Base-by-base conservation (phyloP, 2,888 invertebrate genomes). In the Agonopterix arenella region DNA sequence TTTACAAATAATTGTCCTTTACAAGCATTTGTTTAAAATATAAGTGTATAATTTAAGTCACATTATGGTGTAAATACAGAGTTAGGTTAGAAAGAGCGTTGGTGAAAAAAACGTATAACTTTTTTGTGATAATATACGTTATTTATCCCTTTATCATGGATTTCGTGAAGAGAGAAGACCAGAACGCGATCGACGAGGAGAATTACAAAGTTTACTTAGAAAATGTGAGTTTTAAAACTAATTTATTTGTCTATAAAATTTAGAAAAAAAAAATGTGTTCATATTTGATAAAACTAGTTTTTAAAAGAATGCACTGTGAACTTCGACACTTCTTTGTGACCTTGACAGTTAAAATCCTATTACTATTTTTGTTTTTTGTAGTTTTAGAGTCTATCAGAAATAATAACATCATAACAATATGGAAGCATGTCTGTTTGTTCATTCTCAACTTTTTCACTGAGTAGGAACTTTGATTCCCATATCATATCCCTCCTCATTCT, bases 131-230 rank as follows among this genome's bases (percentile, higher is more conserved):
- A 37, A 47, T 46, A 47, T 47, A 49, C 54, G 55, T 58, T 44
- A 52, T 53, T 47, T 46, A 45, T 49, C 52, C 10, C 51, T 45
- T 48, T 50, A 69, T 52, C 50, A 86, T 88, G 88, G 86, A 88
- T 79, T 86, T 78, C 60, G 86, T 88, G 53, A 88, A 88, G 65
- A 70, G 84, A 48, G 86, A 86, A 68, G 86, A 84, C 16, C 77
- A 73, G 46, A 76, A 76, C 65, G 53, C 74, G 11, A 62, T 82
- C 18, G 85, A 84, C 36, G 84, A 86, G 51, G 86, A 84, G 9
- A 76, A 68, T 52, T 85, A 85, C 54, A 86, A 84, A 56, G 70
- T 71, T 49, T 88, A 84, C 50, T 62, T 84, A 60, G 85, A 88
- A 50, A 84, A 72, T 52, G 88, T 88, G 58, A 85, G 85, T 78